phyloP scores from a whole-genome alignment of 2,113 vertebrate species.

The Plestiodon gilberti region DNA sequence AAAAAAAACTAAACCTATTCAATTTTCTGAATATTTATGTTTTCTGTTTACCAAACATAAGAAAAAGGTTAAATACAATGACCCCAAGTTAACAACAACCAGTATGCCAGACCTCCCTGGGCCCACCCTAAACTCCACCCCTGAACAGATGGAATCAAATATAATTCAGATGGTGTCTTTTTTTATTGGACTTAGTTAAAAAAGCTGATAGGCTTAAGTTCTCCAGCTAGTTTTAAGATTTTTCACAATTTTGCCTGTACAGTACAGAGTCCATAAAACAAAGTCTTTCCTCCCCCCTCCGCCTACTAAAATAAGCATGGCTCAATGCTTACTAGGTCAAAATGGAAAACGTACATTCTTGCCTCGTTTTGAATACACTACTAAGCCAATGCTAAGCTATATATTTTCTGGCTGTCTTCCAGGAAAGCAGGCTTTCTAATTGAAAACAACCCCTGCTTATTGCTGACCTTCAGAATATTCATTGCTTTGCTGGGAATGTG shows the following conservation, averaged over 20 bases:
- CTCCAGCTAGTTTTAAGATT: neutral
- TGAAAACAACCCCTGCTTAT: conserved; percentile 59
- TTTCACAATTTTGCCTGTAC: neutral
- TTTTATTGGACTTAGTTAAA: neutral
- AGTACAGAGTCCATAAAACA: neutral
- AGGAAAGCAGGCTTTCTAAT: conserved; percentile 59
- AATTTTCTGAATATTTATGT: too few species aligned
- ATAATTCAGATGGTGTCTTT: neutral
- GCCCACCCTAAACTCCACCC: too few species aligned
- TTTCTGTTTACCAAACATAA: too few species aligned
- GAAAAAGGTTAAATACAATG: too few species aligned
- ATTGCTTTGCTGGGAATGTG: conserved; percentile 44
- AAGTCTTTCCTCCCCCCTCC: neutral
- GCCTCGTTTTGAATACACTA: conserved; percentile 1
- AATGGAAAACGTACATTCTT: conserved; percentile 30
- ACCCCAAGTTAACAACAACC: too few species aligned
- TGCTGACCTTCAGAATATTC: conserved; percentile 61
- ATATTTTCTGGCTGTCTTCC: conserved; percentile 48
- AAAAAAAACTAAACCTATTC: too few species aligned
- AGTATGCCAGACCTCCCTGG: too few species aligned
- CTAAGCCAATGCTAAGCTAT: conserved; percentile 40
- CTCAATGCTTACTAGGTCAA: conserved; percentile 12
- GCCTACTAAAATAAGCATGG: neutral
- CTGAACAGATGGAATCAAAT: neutral
- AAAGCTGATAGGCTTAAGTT: neutral